These are phyloP conservation scores for Dendrolimus houi DNA, from an alignment of 2,888 invertebrate genomes.

Conservation along the genomic window DNA sequence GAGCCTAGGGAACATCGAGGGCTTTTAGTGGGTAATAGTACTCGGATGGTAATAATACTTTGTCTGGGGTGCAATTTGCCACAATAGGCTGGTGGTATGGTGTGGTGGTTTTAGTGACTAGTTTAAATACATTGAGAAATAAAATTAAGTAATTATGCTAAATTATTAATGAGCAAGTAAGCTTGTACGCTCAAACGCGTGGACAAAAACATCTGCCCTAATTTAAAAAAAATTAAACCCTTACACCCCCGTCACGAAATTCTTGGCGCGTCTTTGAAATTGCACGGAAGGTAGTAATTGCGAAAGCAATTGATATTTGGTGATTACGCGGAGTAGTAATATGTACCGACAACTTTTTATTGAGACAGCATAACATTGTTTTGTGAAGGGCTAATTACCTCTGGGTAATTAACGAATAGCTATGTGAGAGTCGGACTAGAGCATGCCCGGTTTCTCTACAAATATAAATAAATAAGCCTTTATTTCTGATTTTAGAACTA, in stretches of 20 bases:
- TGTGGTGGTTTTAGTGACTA: no score
- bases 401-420: no score
- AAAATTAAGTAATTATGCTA: background rate
- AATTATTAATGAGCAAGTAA: slow-evolving; percentile 1
- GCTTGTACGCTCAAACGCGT: slow-evolving; percentile 28
- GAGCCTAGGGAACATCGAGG: no score
- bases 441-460: no score
- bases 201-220: slow-evolving; percentile 37
- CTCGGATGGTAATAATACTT: no score
- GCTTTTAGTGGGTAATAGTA: no score
- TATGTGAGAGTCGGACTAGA: no score
- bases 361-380: background rate
- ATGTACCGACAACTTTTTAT: background rate
- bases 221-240: slow-evolving; percentile 24
- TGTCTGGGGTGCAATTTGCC: no score
- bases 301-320: background rate
- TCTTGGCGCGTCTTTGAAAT: background rate
- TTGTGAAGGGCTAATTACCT: no score
- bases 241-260: slow-evolving; percentile 1
- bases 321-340: background rate
- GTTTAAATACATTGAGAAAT: background rate
- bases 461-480: no score
- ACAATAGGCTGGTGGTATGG: no score
- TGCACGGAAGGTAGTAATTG: background rate
- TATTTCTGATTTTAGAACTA: no score